These are phyloP conservation scores for Mellilla xanthometata DNA, from an alignment of 2,888 invertebrate genomes.

Conservation along the genomic window DNA sequence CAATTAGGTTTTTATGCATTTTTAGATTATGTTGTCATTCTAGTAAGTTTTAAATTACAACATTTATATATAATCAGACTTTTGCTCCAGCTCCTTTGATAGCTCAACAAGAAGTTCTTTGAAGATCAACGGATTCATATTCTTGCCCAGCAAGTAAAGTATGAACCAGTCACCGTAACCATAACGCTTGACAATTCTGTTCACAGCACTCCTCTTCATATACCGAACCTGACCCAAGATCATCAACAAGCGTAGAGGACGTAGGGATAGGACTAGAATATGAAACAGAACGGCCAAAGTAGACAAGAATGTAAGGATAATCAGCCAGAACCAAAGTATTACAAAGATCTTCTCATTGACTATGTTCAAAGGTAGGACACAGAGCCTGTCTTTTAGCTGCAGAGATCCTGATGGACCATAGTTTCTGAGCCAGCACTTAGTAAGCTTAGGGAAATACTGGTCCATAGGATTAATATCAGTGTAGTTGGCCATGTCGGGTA, in stretches of 20 bases:
- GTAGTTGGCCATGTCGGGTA: conserved; percentile 52
- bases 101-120: conserved; percentile 84
- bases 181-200: conserved; percentile 75
- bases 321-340: conserved; percentile 89
- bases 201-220: conserved; percentile 76
- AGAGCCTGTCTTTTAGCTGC: conserved; percentile 84
- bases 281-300: conserved; percentile 86
- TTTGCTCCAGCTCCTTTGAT: conserved; percentile 61
- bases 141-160: conserved; percentile 88
- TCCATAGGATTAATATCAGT: conserved; percentile 86
- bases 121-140: conserved; percentile 87
- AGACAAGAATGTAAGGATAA: conserved; percentile 84
- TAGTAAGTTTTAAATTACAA: neutral
- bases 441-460: conserved; percentile 85
- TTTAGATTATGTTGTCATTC: too few relatives aligned
- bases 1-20: too few relatives aligned
- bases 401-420: conserved; percentile 84
- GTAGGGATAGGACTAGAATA: conserved; percentile 76
- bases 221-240: conserved; percentile 83
- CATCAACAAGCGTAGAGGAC: conserved; percentile 83
- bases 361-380: conserved; percentile 89
- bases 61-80: conserved; percentile 52
- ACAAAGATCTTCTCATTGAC: conserved; percentile 91
- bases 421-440: conserved; percentile 83
- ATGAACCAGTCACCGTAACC: conserved; percentile 91